Percentiles rank a stretch among this genome's conserved stretches.
These are phyloP conservation scores for Mactra quadrangularis DNA, from an alignment of 1,140 invertebrate species.

Conservation along the genomic window DNA sequence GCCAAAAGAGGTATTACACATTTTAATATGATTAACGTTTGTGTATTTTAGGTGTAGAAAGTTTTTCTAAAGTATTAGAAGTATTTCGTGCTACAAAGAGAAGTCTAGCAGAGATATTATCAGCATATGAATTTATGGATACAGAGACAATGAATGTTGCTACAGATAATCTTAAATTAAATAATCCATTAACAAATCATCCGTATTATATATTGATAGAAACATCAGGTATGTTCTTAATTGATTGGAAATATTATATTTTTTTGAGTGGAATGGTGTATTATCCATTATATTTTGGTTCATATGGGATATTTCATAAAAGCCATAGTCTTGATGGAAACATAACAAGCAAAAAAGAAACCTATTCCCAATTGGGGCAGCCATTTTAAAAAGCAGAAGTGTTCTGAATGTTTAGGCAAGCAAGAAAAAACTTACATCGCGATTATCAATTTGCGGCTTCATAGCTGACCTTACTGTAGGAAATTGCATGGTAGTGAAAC, in stretches of 20 bases:
- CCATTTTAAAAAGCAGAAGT: too few species aligned
- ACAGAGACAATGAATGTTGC: constrained; percentile 87
- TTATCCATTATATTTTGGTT: background rate
- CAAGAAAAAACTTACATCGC: too few species aligned
- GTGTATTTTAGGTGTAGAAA: constrained; percentile 90
- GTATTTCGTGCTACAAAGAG: constrained; percentile 89
- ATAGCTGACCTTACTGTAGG: too few species aligned
- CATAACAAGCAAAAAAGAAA: too few species aligned
- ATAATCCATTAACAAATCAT: constrained; percentile 84
- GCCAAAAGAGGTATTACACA: too few species aligned
- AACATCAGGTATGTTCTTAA: constrained; percentile 88
- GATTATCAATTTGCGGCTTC: too few species aligned
- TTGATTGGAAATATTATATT: background rate
- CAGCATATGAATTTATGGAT: constrained; percentile 97
- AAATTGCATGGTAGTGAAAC: too few species aligned
- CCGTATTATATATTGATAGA: constrained; percentile 97
- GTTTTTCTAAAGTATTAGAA: constrained; percentile 90
- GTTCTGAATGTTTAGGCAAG: too few species aligned
- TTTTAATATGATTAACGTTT: too few species aligned
- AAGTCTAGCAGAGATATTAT: constrained; percentile 94
- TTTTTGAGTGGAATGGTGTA: background rate
- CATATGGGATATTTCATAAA: background rate
- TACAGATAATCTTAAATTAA: constrained; percentile 87
- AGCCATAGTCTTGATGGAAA: background rate
- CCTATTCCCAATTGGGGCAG: too few species aligned